Conservation (phyloP, 2,113 vertebrate species). For the Pomatorhinus ruficollis region DNA sequence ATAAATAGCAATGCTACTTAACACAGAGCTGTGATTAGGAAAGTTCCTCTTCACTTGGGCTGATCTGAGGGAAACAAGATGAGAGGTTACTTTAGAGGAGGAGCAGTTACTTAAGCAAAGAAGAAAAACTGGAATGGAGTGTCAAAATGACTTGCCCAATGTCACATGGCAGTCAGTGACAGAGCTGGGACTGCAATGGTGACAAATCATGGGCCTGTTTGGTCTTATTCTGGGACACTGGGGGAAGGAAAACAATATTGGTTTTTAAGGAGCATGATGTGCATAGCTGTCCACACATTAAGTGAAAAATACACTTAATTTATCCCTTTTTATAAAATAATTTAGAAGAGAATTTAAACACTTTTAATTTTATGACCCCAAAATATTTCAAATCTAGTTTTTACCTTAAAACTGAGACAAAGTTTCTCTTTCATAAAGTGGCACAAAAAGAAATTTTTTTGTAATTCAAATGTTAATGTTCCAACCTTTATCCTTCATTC, state of each 20-base stretch:
- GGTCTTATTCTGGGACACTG: neutral
- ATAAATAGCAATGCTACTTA: neutral
- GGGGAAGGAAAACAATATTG: neutral
- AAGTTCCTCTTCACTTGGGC: neutral
- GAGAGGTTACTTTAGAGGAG: neutral
- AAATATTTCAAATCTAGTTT: neutral
- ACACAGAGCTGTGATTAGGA: neutral
- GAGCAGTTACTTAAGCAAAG: neutral
- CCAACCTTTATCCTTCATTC: neutral
- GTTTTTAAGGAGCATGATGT: rapidly evolving
- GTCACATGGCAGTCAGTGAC: neutral
- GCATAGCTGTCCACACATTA: neutral
- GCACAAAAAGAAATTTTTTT: neutral
- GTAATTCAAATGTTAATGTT: neutral
- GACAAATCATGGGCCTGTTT: neutral
- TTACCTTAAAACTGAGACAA: neutral
- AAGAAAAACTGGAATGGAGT: neutral
- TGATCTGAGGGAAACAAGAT: neutral
- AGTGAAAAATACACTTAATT: neutral
- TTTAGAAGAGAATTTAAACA: neutral
- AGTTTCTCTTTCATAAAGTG: neutral
- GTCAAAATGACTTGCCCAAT: neutral
- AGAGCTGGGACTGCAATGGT: neutral
- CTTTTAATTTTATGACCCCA: neutral
- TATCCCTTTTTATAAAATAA: neutral